Evolutionary conservation across 2,888 invertebrate genomes (phyloP).

Genomic region (Labia minor): DNA sequence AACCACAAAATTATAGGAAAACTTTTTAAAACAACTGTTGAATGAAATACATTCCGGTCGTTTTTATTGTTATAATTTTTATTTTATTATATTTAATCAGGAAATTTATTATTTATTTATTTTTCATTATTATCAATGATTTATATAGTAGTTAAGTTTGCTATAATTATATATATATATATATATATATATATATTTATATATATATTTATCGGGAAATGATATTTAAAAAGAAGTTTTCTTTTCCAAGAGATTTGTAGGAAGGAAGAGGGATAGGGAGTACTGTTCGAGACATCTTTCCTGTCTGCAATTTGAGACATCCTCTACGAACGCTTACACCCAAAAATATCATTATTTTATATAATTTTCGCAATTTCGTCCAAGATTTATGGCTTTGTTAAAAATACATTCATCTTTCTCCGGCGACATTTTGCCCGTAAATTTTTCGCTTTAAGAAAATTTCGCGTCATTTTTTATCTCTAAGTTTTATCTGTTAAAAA

Average conservation of each 20-base stretch:
- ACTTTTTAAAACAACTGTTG: not conserved
- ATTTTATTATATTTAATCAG: too few relatives aligned
- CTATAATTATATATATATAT: too few relatives aligned
- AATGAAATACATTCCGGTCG: not conserved
- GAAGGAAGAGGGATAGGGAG: too few relatives aligned
- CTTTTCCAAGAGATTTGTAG: too few relatives aligned
- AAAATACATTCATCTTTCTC: constrained; percentile 13
- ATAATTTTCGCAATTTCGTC: constrained; percentile 4
- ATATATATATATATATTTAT: too few relatives aligned
- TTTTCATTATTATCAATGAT: too few relatives aligned
- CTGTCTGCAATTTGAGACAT: constrained; percentile 1
- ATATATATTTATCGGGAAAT: too few relatives aligned
- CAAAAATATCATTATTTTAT: constrained; percentile 13
- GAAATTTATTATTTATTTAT: too few relatives aligned
- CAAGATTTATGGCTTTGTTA: constrained; percentile 13
- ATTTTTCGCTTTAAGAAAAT: constrained; percentile 5
- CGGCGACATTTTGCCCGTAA: constrained; percentile 13
- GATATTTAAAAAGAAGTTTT: too few relatives aligned
- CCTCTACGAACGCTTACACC: not conserved
- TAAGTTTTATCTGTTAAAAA: constrained; percentile 13
- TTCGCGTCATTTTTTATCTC: constrained; percentile 13
- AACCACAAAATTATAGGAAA: not conserved
- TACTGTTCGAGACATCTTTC: not conserved
- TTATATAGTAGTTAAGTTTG: too few relatives aligned
- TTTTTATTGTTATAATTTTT: not conserved